Base-by-base conservation (phyloP, 2,797 vertebrate genomes). In the Apodemus agrarius region DNA sequence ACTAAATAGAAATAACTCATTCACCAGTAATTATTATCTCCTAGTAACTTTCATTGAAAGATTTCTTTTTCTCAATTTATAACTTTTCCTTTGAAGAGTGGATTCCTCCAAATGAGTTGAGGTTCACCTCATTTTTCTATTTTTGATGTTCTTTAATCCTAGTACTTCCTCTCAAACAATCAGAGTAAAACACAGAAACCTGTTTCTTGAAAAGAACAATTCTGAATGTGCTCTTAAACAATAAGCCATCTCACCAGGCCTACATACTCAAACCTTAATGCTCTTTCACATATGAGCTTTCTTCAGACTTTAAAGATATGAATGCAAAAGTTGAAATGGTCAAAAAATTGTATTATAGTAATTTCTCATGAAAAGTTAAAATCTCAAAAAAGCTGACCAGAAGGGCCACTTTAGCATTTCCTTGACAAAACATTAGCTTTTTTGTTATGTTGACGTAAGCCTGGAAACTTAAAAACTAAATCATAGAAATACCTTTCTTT, bases 351-450 rank as follows among this genome's bases (percentile, higher is more conserved):
- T 82, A 34, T 72, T 59, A 69, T 16, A 61, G 40, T 75, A 76
- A 69, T 57, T 91, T 94, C 78, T 91, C 34, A 14, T 78, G 59
- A 31, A 37, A 83, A 93, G 10, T 93, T 88, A 83, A 59, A 52
- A n/a, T 92, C 79, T 92, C 69, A 86, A 22, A 49, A 75, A 94
- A 92, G 43, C 79, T 89, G 82, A 76, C 86, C 75, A 13, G 17
- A 81, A 69, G 0, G 5, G 7, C 61, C 29, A 19, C 6, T 10
- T 67, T 81, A 67, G 59, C 3, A 85, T 96, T 94, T 86, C 46
- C 22, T 92, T 86, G 14, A 84, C 7, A 63, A 92, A 40, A 17
- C 0, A 86, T 87, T 97, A 97, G 92, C 92, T 95, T 86, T 89
- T 67, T 83, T 19, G 6, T 22, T 93, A 57, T 89, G 82, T 5